Evolutionary conservation across 2,113 vertebrate genomes (phyloP), one percentile per base, ranked within the genome.

Genomic region (Struthidea cinerea): DNA sequence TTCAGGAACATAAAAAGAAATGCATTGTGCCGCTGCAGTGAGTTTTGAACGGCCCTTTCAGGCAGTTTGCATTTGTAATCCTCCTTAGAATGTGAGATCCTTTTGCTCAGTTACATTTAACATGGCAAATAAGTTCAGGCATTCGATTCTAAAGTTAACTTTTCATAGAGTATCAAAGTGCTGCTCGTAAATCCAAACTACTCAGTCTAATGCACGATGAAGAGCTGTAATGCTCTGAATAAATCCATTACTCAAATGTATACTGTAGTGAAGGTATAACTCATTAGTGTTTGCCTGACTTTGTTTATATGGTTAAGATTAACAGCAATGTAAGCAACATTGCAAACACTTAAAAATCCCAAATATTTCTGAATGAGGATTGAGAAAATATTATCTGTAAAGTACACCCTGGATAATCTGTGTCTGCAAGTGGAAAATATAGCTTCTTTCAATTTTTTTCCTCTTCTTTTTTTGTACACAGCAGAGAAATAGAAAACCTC

Each of bases 51-150:
- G 67, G 47, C 37, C 33, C 56, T 69, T 97, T 95, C 56, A 80
- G 35, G 86, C 93, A 68, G 65, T 81, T 96, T 91, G 49, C 23
- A 56, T 90, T 95, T 94, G 77, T 46, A 92, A 82, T 96, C 90
- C 44, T 95, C 57, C 69, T 95, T 84, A 90, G 42, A 87, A 77
- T 60, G 83, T 85, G 84, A 95, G 79, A 60, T 90, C 70, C 23
- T 91, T 67, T 78, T 81, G 28, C 50, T 91, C 81, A 69, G 57
- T 93, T 94, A 64, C 32, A 67, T 81, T 93, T 90, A 92, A 89
- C 37, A 18, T 64, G 86, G 70, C 33, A 84, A 53, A 78, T 91
- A 24, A 50, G 49, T 88, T 94, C 87, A 86, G 87, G 57, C 16
- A 5, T 69, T 86, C 39, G 70, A 1, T 87, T 89, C 82, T 85